Conservation (phyloP, 2,888 invertebrate genomes). For the Stramonita haemastoma region DNA sequence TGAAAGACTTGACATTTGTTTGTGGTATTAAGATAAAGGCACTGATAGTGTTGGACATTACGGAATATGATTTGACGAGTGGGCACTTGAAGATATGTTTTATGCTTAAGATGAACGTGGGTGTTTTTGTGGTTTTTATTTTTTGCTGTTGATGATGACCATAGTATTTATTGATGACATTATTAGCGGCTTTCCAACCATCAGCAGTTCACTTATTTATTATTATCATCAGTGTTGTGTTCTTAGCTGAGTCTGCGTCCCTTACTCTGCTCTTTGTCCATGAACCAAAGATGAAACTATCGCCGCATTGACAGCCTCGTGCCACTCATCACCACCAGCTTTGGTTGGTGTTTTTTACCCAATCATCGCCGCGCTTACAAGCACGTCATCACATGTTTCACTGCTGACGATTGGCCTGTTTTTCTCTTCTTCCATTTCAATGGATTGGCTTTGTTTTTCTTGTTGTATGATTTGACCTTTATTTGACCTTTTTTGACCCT, state of each 20-base stretch:
- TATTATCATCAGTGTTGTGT: background rate
- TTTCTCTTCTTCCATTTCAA: background rate
- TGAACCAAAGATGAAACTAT: background rate
- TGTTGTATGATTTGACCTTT: background rate
- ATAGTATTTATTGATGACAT: too few species aligned
- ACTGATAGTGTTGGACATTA: too few species aligned
- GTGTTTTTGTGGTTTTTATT: too few species aligned
- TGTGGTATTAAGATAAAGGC: too few species aligned
- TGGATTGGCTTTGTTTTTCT: background rate
- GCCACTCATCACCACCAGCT: background rate
- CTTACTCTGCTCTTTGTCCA: background rate
- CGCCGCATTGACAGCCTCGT: background rate
- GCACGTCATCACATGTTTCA: background rate
- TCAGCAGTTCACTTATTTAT: background rate
- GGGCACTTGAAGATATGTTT: too few species aligned
- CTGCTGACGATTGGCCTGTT: background rate
- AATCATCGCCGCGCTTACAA: background rate
- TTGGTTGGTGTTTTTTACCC: background rate
- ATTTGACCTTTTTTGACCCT: background rate
- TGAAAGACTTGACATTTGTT: too few species aligned
- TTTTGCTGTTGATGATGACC: too few species aligned
- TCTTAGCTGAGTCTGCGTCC: background rate
- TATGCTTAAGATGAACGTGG: too few species aligned
- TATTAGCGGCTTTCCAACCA: background rate
- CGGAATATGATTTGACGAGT: too few species aligned